Percentiles rank a stretch among this genome's conserved stretches.
Evolutionary conservation across 1,140 invertebrate species (phyloP).

Genomic region (Ips typographus): DNA sequence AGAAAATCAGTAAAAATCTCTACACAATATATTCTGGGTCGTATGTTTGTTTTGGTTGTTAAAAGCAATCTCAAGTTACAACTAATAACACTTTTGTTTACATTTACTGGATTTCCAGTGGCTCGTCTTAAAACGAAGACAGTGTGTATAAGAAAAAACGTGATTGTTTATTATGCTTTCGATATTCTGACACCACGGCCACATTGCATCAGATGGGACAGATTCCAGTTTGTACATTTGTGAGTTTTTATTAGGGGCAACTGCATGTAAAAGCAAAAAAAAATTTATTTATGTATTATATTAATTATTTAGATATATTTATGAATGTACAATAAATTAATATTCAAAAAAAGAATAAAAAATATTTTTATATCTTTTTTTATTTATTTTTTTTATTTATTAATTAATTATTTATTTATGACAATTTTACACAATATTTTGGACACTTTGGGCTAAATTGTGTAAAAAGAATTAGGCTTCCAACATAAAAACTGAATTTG

Average conservation of each 20-base stretch:
- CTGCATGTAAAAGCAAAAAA: neutral
- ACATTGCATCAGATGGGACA: neutral
- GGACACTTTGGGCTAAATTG: no score
- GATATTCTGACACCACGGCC: constrained; percentile 41
- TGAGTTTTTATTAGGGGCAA: neutral
- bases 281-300: neutral
- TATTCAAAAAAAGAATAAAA: no score
- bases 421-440: no score
- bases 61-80: constrained; percentile 44
- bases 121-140: constrained; percentile 39
- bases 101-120: constrained; percentile 37
- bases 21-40: no score
- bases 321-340: no score
- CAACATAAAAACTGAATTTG: no score
- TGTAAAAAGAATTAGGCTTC: no score
- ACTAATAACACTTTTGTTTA: constrained; percentile 42
- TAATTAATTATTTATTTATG: no score
- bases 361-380: no score
- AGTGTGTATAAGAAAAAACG: constrained; percentile 33
- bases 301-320: neutral
- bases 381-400: no score
- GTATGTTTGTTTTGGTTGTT: constrained; percentile 44
- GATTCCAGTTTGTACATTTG: neutral
- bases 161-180: constrained; percentile 42
- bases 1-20: no score